Evolutionary conservation across 2,888 invertebrate species (phyloP).

Genomic region (Embidobia sp.): DNA sequence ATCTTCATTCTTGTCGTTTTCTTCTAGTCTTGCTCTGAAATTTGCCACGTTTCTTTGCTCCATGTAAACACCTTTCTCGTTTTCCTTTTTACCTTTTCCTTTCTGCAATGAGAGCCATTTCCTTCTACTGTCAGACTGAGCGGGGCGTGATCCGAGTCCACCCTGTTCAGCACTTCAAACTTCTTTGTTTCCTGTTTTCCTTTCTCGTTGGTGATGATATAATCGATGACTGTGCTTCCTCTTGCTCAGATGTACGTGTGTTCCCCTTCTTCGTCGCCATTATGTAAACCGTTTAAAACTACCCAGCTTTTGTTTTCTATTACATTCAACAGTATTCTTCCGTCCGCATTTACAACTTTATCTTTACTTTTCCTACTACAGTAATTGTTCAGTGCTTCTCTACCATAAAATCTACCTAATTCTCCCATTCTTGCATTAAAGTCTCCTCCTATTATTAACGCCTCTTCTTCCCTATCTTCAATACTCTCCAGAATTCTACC

Average conservation of each 20-base stretch:
- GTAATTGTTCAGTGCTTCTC: background rate
- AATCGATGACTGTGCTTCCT: slow-evolving; percentile 54
- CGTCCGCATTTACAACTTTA: slow-evolving; percentile 13
- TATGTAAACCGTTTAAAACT: slow-evolving; percentile 34
- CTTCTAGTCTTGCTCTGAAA: background rate
- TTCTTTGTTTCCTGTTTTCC: slow-evolving; percentile 9
- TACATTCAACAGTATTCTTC: slow-evolving; percentile 23
- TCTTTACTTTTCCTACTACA: background rate
- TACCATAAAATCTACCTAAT: background rate
- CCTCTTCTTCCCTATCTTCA: background rate
- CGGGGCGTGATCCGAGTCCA: slow-evolving; percentile 59
- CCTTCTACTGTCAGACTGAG: slow-evolving; percentile 20
- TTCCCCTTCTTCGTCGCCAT: slow-evolving; percentile 46
- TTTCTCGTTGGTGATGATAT: slow-evolving; percentile 30
- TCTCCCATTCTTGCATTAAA: slow-evolving; percentile 11
- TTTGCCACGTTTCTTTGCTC: slow-evolving; percentile 19
- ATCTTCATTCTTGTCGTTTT: background rate
- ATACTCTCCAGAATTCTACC: background rate
- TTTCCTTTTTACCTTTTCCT: slow-evolving; percentile 13
- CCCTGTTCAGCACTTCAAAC: slow-evolving; percentile 28
- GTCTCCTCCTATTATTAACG: slow-evolving; percentile 8
- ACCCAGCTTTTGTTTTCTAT: slow-evolving; percentile 9
- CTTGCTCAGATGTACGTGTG: slow-evolving; percentile 36
- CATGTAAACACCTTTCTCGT: background rate
- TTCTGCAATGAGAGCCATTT: background rate